phyloP scores from a whole-genome alignment of 2,113 vertebrate genomes.

The Lota lota region DNA sequence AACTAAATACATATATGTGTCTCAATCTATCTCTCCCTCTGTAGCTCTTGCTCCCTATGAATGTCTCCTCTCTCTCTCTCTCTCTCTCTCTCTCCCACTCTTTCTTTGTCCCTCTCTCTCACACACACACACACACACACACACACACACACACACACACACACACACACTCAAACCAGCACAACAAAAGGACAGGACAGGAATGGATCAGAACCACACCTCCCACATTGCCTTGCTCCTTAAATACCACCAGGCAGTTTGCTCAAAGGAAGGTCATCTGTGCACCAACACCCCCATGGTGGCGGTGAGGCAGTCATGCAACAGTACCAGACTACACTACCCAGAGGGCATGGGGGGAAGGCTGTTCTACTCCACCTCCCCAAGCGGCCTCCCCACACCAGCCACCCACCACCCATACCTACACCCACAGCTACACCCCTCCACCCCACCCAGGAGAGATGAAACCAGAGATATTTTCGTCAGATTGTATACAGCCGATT shows the following conservation, averaged over 20 bases:
- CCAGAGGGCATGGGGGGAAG: slow-evolving; percentile 40
- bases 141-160: slow-evolving; percentile 19
- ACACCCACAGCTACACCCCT: not conserved
- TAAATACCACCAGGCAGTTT: slow-evolving; percentile 41
- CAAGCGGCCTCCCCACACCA: slow-evolving; percentile 27
- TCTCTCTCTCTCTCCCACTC: too few species aligned
- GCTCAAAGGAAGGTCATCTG: slow-evolving; percentile 30
- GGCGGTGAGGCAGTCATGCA: slow-evolving; percentile 35
- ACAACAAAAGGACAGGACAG: slow-evolving; percentile 12
- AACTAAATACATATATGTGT: too few species aligned
- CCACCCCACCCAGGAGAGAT: not conserved
- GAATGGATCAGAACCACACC: slow-evolving; percentile 44
- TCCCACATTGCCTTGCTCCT: slow-evolving; percentile 43
- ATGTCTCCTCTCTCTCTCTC: too few species aligned
- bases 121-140: too few species aligned
- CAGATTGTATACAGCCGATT: too few species aligned
- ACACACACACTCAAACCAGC: slow-evolving; percentile 46
- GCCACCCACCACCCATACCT: slow-evolving; percentile 12
- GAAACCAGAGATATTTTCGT: not conserved
- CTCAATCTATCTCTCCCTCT: too few species aligned
- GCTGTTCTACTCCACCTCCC: slow-evolving; percentile 27
- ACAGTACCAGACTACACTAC: slow-evolving; percentile 36
- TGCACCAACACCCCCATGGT: not conserved
- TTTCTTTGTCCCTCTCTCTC: too few species aligned
- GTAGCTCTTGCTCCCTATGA: too few species aligned